Evolutionary conservation across 2,797 vertebrate genomes (phyloP).

Genomic region (Pangasius krempfi): DNA sequence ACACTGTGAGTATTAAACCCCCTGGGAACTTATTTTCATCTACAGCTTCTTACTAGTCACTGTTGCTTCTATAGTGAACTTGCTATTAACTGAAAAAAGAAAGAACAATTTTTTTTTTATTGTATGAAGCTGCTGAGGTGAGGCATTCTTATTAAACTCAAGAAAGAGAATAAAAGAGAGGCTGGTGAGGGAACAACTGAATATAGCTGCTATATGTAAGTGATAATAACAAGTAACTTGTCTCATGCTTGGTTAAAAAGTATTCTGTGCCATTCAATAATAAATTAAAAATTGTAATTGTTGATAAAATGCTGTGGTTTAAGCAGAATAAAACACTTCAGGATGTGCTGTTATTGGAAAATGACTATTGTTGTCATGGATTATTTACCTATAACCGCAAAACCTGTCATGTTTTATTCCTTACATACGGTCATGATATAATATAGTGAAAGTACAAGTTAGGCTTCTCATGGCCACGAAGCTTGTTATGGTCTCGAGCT

Average conservation of each 20-base stretch:
- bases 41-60: background rate
- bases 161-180: background rate
- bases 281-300: too few species aligned
- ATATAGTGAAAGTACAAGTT: too few species aligned
- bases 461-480: too few species aligned
- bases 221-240: background rate
- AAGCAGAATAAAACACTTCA: background rate
- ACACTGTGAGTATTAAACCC: background rate
- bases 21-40: background rate
- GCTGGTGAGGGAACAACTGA: background rate
- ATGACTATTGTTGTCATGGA: background rate
- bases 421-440: too few species aligned
- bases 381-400: background rate
- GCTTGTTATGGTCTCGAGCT: background rate
- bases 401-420: too few species aligned
- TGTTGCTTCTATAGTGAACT: background rate
- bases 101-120: background rate
- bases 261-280: background rate
- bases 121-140: background rate
- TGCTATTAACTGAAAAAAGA: background rate
- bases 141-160: background rate
- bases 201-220: background rate
- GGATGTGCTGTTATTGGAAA: too few species aligned
- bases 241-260: background rate
- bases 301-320: too few species aligned